A percentile compares a stretch with the other conserved stretches of the same genome.
These are phyloP conservation scores for Sclerurus mexicanus DNA, from an alignment of 2,113 vertebrate species.

Conservation along the genomic window DNA sequence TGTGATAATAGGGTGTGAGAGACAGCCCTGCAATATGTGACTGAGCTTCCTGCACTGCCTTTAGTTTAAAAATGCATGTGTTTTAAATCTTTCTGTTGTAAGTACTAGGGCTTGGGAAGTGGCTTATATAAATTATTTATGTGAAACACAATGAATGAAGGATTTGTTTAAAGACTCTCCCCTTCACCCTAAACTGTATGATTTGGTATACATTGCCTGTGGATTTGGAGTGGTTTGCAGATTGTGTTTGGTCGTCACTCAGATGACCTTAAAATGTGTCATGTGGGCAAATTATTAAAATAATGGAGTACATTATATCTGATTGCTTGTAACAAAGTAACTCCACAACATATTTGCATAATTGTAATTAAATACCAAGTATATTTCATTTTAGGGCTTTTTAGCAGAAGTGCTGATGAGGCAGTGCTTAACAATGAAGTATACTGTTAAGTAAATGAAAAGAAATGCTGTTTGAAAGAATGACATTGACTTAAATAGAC, in stretches of 20 bases:
- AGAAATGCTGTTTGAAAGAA: background rate
- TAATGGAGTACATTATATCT: background rate
- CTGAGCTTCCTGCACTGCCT: background rate
- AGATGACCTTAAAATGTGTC: slow-evolving; percentile 4
- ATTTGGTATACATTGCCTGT: background rate
- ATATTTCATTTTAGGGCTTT: background rate
- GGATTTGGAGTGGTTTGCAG: background rate
- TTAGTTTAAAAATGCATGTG: background rate
- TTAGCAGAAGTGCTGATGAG: background rate
- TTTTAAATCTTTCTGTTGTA: background rate
- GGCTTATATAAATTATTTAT: background rate
- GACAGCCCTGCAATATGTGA: rapidly evolving
- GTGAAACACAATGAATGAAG: background rate
- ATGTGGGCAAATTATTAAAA: background rate
- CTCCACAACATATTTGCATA: background rate
- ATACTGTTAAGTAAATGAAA: background rate
- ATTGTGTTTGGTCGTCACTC: background rate
- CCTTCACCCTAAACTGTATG: background rate
- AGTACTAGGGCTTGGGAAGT: background rate
- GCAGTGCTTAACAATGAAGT: background rate
- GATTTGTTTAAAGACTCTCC: background rate
- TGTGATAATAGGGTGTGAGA: background rate
- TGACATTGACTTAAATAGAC: background rate
- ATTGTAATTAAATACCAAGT: background rate
- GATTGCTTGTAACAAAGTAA: background rate